These are phyloP conservation scores for Xerus rutilus DNA, from an alignment of 2,797 vertebrate genomes.

Conservation along the genomic window DNA sequence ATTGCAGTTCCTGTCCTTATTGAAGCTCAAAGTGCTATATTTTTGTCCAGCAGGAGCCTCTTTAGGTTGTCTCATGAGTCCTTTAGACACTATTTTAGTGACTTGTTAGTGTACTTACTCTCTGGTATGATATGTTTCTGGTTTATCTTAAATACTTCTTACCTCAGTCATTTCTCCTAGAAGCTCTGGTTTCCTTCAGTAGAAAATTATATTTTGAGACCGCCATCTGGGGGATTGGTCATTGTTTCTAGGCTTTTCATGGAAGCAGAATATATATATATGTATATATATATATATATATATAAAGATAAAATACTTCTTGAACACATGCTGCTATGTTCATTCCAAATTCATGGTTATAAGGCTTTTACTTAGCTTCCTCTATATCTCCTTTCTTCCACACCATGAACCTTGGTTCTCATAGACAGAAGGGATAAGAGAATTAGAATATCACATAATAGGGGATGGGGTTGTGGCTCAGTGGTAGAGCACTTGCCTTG, in stretches of 20 bases:
- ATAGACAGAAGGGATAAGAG: background rate
- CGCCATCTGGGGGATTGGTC: background rate
- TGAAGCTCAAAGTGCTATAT: background rate
- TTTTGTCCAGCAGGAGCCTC: background rate
- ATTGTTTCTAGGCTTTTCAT: conserved; percentile 3
- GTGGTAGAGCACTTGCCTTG: too few species aligned
- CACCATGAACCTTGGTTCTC: background rate
- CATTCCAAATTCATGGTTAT: background rate
- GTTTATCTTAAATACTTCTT: background rate
- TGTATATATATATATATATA: background rate
- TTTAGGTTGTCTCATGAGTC: background rate
- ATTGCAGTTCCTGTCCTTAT: background rate
- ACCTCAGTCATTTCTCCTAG: background rate
- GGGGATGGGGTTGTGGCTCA: too few species aligned
- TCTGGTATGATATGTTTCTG: background rate
- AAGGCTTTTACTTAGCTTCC: background rate
- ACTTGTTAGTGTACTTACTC: background rate
- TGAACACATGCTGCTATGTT: background rate
- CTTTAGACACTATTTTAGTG: background rate
- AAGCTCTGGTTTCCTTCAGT: conserved; percentile 6
- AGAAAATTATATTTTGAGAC: conserved; percentile 6
- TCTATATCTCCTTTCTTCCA: background rate
- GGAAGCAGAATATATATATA: background rate
- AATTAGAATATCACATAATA: background rate
- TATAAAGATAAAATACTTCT: background rate